Conservation (phyloP, 1,140 invertebrate species). For the Drosophila yakuba region DNA sequence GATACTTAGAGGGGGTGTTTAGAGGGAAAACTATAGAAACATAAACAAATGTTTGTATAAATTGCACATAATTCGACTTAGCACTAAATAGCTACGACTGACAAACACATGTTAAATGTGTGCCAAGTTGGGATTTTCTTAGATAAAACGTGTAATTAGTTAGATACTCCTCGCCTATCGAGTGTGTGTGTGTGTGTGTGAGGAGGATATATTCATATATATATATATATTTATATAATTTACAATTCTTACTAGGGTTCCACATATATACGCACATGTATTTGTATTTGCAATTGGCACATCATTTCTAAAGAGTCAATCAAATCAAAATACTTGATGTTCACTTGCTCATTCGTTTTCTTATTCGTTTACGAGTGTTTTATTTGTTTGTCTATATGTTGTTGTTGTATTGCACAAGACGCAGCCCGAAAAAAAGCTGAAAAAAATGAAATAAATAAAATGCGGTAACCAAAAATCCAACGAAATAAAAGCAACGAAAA, state of each 20-base stretch:
- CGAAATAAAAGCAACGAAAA: slow-evolving; percentile 18
- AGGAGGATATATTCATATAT: slow-evolving; percentile 15
- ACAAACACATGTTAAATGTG: slow-evolving; percentile 24
- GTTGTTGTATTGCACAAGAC: slow-evolving; percentile 10
- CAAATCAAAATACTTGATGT: slow-evolving; percentile 17
- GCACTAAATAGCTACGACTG: slow-evolving; percentile 37
- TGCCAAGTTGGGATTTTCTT: slow-evolving; percentile 4
- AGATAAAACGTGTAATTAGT: slow-evolving; percentile 52
- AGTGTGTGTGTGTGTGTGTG: slow-evolving; percentile 32
- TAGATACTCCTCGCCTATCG: slow-evolving; percentile 28
- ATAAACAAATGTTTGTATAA: slow-evolving; percentile 37
- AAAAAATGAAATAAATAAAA: not conserved
- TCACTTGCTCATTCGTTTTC: slow-evolving; percentile 5
- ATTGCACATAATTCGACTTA: slow-evolving; percentile 69
- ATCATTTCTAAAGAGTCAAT: slow-evolving; percentile 61
- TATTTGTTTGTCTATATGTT: not conserved
- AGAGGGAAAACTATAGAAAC: slow-evolving; percentile 25
- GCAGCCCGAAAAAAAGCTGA: slow-evolving; percentile 11
- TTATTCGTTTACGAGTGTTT: slow-evolving; percentile 1
- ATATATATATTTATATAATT: slow-evolving; percentile 27
- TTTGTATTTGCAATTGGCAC: slow-evolving; percentile 71
- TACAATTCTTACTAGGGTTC: slow-evolving; percentile 59
- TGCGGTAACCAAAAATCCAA: slow-evolving; percentile 4
- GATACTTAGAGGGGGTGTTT: slow-evolving; percentile 2
- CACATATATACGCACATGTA: slow-evolving; percentile 42